These are phyloP conservation scores for Anastrepha ludens DNA, from an alignment of 1,140 invertebrate species.

Conservation along the genomic window DNA sequence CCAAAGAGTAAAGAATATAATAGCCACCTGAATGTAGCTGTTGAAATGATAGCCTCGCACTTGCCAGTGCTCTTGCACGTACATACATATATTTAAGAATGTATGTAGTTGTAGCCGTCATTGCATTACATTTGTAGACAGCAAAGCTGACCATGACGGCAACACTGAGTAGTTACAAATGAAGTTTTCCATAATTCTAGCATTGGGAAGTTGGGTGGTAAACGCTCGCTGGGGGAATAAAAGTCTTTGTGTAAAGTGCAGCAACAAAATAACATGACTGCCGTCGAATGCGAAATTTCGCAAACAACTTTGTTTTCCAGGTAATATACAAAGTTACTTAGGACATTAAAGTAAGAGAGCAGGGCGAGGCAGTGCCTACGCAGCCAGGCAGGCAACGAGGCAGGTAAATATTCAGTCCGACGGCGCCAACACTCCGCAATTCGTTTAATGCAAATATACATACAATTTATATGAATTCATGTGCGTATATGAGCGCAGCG, in stretches of 20 bases:
- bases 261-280: background rate
- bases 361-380: background rate
- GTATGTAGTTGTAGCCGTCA: background rate
- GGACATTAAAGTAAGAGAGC: background rate
- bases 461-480: background rate
- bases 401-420: background rate
- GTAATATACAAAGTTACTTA: background rate
- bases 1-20: background rate
- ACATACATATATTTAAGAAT: background rate
- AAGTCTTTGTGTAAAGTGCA: background rate
- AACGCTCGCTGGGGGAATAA: background rate
- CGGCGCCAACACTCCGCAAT: background rate
- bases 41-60: constrained; percentile 29
- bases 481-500: background rate
- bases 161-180: background rate
- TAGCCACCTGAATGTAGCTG: constrained; percentile 33
- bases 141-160: constrained; percentile 24
- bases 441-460: background rate
- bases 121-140: background rate
- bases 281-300: background rate
- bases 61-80: background rate
- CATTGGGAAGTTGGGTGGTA: background rate
- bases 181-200: background rate
- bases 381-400: background rate
- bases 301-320: background rate